These are phyloP conservation scores for Pachyramphus minor DNA, from an alignment of 2,113 vertebrate genomes.

Conservation along the genomic window DNA sequence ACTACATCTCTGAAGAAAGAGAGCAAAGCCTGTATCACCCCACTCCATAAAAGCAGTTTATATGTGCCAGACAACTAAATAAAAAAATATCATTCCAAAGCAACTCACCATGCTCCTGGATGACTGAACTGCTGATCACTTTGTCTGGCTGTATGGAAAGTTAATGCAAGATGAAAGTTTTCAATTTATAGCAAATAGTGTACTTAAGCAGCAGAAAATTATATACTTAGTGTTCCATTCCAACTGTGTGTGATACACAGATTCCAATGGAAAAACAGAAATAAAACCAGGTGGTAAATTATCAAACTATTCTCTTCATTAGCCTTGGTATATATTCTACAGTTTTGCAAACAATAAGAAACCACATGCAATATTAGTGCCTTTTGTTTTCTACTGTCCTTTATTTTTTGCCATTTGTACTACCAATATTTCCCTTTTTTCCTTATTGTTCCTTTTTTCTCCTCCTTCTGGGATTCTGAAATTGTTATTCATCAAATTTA, in stretches of 20 bases:
- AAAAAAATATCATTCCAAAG: neutral
- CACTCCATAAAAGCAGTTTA: neutral
- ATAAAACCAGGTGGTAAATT: constrained; percentile 4
- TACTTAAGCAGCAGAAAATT: constrained; percentile 33
- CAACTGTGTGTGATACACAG: neutral
- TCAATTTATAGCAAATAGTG: constrained; percentile 4
- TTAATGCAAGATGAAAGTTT: constrained; percentile 43
- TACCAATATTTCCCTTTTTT: neutral
- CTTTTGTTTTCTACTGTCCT: neutral
- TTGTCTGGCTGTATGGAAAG: neutral
- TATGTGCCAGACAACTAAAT: neutral
- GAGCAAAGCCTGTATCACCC: neutral
- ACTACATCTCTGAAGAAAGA: neutral
- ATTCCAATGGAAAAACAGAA: neutral
- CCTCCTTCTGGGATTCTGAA: neutral
- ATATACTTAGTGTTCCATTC: neutral
- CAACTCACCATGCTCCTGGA: neutral
- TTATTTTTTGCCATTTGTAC: neutral
- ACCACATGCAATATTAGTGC: neutral
- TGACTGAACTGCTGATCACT: neutral
- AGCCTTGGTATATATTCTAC: neutral
- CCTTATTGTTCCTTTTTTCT: neutral
- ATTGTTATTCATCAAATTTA: neutral
- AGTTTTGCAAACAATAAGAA: neutral
- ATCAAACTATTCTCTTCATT: constrained; percentile 13